Evolutionary conservation across 2,888 invertebrate species (phyloP).

Genomic region (Apotomis betuletana): DNA sequence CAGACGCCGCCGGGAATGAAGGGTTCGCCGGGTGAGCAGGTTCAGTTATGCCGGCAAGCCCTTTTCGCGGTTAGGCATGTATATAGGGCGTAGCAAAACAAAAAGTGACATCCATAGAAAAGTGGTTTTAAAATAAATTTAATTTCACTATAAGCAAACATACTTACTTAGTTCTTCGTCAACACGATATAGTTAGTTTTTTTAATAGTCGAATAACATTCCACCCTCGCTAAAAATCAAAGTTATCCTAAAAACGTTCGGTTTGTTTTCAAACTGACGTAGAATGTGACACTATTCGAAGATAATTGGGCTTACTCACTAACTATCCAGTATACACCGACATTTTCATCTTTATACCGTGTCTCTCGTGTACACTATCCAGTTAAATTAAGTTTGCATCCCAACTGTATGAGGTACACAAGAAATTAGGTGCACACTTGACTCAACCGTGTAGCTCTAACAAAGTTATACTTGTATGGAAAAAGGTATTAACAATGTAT

Average conservation of each 20-base stretch:
- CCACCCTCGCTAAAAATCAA: slow-evolving; percentile 13
- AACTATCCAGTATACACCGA: slow-evolving; percentile 19
- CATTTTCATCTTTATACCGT: background rate
- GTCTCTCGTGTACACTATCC: background rate
- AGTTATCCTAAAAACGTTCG: background rate
- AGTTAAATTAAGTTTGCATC: background rate
- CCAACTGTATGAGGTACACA: background rate
- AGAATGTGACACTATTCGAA: slow-evolving; percentile 32
- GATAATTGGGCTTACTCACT: slow-evolving; percentile 32
- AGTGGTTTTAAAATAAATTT: too few species aligned
- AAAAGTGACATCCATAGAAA: too few species aligned
- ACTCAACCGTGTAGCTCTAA: background rate
- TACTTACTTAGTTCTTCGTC: too few species aligned
- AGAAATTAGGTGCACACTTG: background rate
- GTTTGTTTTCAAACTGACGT: slow-evolving; percentile 35
- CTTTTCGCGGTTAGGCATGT: too few species aligned
- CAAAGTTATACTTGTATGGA: background rate
- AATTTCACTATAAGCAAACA: too few species aligned
- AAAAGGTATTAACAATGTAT: background rate
- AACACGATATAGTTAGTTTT: too few species aligned
- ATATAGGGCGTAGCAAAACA: too few species aligned
- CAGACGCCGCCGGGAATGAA: too few species aligned
- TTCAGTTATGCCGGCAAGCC: too few species aligned
- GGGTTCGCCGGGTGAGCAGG: too few species aligned
- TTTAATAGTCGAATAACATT: background rate